Base-by-base conservation (phyloP, 2,797 vertebrate species). In the Cyprinella venusta region DNA sequence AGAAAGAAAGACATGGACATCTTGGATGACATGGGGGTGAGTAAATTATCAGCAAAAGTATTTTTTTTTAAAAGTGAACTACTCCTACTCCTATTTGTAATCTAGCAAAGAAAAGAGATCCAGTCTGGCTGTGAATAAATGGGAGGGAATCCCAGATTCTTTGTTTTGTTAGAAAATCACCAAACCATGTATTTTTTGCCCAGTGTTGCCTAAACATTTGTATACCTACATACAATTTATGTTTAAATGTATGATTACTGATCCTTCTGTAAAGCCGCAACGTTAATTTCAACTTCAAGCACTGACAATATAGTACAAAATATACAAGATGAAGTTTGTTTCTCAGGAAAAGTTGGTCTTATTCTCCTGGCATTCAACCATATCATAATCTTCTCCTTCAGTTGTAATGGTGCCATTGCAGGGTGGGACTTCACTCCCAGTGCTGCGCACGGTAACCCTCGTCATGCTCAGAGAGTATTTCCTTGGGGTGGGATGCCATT, bases 391-490 rank as follows among this genome's bases (percentile, higher is more conserved):
- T 84, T 94, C 91, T 0, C 86, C 88, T 0, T 94, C 90, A 0
- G 90, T 87, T 42, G 89, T 86, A 1, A 90, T 85, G 0, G 87
- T 86, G 36, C 92, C 94, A 0, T 90, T 90, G 88, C 91, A 42
- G 0, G 93, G 92, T 0, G 92, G 38, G 0, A 88, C 82, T 19
- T 98, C 96, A 0, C 94, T 96, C 30, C 97, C 88, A 0, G 94
- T 97, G 90, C 96, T 97, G 86, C 95, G 95, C 0, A 93, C 91
- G 1, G 96, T 96, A 81, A 92, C 87, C 0, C 93, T 91, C 50
- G 95, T 97, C 88, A 96, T 81, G 6, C 96, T 98, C 76, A 95
- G 91, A 0, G 95, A 97, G 83, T 90, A 87, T 67, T 88, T 93
- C 59, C 33, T 89, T 2, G 93, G 91, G 3, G 77, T 52, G 3